These are phyloP conservation scores for Dendrophyllia cribrosa DNA, from an alignment of 64 coral and sea anemone genomes.

Conservation along the genomic window DNA sequence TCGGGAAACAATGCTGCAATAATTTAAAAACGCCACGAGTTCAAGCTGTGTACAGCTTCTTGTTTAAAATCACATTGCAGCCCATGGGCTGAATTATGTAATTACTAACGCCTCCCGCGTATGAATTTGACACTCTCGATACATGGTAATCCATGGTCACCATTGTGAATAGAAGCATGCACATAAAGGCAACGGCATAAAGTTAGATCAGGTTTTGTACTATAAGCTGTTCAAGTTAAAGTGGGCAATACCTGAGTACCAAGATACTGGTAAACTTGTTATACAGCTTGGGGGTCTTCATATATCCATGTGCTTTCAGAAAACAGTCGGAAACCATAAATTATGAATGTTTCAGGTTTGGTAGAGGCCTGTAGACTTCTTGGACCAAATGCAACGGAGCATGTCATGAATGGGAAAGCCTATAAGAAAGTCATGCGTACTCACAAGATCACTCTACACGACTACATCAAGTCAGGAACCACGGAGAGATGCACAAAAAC, in stretches of 20 bases:
- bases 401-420: slow-evolving; percentile 51
- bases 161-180: slow-evolving; percentile 67
- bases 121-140: slow-evolving; percentile 67
- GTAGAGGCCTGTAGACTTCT: slow-evolving; percentile 56
- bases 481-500: slow-evolving; percentile 45
- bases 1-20: too few species aligned
- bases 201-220: slow-evolving; percentile 39
- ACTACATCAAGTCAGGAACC: slow-evolving; percentile 69
- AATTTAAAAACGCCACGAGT: too few species aligned
- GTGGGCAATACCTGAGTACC: slow-evolving; percentile 64
- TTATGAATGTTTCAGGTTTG: slow-evolving; percentile 62
- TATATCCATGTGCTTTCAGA: slow-evolving; percentile 71
- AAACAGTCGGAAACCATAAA: slow-evolving; percentile 59
- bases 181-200: slow-evolving; percentile 29
- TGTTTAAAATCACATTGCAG: too few species aligned
- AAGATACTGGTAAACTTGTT: slow-evolving; percentile 32
- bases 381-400: slow-evolving; percentile 18
- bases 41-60: too few species aligned
- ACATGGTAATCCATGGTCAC: too few species aligned
- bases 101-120: too few species aligned
- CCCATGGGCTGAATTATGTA: too few species aligned
- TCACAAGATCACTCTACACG: slow-evolving; percentile 64
- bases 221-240: slow-evolving; percentile 39
- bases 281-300: slow-evolving; percentile 63
- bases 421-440: slow-evolving; percentile 59